Evolutionary conservation across 1,140 invertebrate genomes (phyloP).

Genomic region (Anadara kagoshimensis): DNA sequence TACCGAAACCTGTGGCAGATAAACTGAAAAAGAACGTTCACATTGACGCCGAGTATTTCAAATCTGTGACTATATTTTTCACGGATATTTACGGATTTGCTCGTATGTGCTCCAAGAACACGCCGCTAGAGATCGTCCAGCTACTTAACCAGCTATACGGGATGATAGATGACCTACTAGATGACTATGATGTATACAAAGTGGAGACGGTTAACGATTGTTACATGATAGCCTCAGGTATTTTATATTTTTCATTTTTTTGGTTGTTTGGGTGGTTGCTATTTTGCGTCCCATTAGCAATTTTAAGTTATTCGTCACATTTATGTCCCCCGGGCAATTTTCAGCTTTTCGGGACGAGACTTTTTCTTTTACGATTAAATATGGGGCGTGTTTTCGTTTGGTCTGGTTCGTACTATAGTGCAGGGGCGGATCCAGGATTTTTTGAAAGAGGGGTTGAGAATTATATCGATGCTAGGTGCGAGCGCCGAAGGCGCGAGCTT

Average conservation of each 20-base stretch:
- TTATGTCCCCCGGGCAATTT: background rate
- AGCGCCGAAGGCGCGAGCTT: too few species aligned
- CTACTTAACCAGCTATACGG: conserved; percentile 66
- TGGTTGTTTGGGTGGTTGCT: too few species aligned
- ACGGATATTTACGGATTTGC: conserved; percentile 89
- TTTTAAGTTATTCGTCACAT: background rate
- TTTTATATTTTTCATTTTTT: background rate
- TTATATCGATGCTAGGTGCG: too few species aligned
- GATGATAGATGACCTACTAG: conserved; percentile 61
- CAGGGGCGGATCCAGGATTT: too few species aligned
- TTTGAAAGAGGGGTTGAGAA: too few species aligned
- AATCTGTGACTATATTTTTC: conserved; percentile 77
- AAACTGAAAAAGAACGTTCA: conserved; percentile 70
- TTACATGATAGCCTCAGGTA: conserved; percentile 70
- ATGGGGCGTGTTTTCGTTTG: too few species aligned
- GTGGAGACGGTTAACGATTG: conserved; percentile 70
- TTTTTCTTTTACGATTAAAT: background rate
- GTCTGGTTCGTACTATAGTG: too few species aligned
- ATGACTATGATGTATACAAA: conserved; percentile 68
- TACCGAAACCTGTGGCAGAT: conserved; percentile 77
- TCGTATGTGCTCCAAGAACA: conserved; percentile 85
- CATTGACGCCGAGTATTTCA: conserved; percentile 73
- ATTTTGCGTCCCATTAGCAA: too few species aligned
- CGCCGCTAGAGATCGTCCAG: conserved; percentile 85
- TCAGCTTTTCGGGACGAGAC: background rate